phyloP scores from a whole-genome alignment of 2,797 vertebrate species.

The Triplophysa bombifrons region DNA sequence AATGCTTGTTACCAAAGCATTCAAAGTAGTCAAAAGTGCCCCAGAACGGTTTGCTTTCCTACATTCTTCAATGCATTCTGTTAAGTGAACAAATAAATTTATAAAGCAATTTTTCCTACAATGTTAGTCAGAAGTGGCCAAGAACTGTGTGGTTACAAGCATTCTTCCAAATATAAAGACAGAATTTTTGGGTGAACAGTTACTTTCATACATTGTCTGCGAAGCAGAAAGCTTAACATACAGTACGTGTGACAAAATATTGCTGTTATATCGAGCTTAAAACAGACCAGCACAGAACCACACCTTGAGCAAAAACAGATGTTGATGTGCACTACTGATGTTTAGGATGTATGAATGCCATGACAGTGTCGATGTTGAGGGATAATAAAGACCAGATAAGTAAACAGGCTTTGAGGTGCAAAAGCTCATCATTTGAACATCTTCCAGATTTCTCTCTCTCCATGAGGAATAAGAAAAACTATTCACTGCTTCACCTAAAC shows the following conservation, averaged over 20 bases:
- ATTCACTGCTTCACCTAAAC: conserved; percentile 37
- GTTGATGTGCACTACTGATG: neutral
- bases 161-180: too few species aligned
- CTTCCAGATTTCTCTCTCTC: neutral
- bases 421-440: neutral
- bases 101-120: too few species aligned
- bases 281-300: conserved; percentile 2
- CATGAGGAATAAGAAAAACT: neutral
- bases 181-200: too few species aligned
- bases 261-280: neutral
- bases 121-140: too few species aligned
- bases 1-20: too few species aligned
- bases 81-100: too few species aligned
- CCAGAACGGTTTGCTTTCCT: too few species aligned
- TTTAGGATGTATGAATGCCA: neutral
- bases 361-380: neutral
- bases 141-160: too few species aligned
- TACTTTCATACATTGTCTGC: too few species aligned
- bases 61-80: too few species aligned
- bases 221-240: too few species aligned
- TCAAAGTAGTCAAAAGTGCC: too few species aligned
- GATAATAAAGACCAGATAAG: neutral
- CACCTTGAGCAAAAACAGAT: conserved; percentile 5
- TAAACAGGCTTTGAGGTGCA: neutral
- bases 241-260: neutral